Evolutionary conservation across 2,113 vertebrate genomes (phyloP).

Genomic region (Ginglymostoma cirratum): DNA sequence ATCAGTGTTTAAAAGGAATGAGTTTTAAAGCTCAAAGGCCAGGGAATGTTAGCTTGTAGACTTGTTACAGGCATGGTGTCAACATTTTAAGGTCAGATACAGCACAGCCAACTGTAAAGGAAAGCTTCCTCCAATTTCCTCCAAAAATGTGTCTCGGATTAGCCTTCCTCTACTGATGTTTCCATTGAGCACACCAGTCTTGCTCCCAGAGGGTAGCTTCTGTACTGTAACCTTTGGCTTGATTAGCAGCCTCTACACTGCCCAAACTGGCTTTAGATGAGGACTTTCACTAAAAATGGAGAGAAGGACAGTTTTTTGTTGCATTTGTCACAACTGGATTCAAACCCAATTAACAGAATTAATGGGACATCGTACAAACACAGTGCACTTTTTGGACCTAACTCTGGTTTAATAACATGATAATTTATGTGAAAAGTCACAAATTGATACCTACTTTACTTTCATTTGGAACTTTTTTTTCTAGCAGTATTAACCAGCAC

Average conservation of each 20-base stretch:
- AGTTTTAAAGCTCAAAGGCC: background rate
- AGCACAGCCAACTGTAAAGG: background rate
- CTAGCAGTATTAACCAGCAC: background rate
- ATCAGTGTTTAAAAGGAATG: background rate
- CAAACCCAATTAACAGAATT: background rate
- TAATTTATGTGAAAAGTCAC: background rate
- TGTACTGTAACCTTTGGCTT: background rate
- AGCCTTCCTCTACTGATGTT: background rate
- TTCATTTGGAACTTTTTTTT: background rate
- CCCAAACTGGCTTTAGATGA: background rate
- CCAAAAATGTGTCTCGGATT: background rate
- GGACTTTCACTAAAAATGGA: background rate
- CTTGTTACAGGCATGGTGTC: background rate
- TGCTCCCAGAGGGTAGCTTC: background rate
- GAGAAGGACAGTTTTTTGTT: background rate
- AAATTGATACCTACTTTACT: background rate
- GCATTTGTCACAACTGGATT: background rate
- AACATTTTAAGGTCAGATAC: background rate
- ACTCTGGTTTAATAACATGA: background rate
- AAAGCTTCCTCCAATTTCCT: background rate
- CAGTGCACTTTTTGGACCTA: background rate
- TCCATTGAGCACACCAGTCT: background rate
- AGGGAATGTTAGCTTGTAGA: background rate
- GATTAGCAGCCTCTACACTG: background rate
- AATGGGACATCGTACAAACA: background rate